phyloP scores from a whole-genome alignment of 2,113 vertebrate species.

The Delphinapterus leucas region DNA sequence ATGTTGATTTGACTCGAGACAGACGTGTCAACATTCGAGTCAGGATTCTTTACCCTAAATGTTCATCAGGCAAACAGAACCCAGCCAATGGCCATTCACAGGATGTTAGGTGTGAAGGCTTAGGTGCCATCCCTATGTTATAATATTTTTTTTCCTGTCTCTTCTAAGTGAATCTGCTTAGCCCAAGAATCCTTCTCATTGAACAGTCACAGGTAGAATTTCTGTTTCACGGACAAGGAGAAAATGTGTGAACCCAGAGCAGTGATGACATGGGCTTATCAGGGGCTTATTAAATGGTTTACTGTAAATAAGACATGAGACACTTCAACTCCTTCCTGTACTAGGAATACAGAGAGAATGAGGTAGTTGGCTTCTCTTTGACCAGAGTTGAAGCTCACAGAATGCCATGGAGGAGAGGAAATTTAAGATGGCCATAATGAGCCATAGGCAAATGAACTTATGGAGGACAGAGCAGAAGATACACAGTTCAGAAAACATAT shows the following conservation, averaged over 20 bases:
- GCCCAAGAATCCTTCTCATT: neutral
- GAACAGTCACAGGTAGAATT: neutral
- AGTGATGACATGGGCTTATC: neutral
- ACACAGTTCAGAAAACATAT: neutral
- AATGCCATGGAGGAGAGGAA: neutral
- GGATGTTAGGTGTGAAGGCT: neutral
- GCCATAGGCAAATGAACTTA: neutral
- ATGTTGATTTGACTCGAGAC: neutral
- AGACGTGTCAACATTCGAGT: neutral
- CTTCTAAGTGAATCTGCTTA: neutral
- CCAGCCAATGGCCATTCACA: neutral
- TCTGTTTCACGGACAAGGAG: neutral
- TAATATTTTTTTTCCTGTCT: neutral
- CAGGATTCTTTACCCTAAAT: neutral
- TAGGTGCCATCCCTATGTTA: neutral
- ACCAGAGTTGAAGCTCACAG: neutral
- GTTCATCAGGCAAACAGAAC: neutral
- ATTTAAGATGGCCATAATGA: neutral
- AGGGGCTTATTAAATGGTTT: neutral
- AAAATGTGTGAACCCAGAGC: neutral
- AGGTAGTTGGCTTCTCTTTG: neutral
- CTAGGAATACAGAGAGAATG: neutral
- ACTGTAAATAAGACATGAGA: neutral
- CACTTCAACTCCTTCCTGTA: neutral
- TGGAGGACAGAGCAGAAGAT: neutral